Evolutionary conservation across 2,888 invertebrate species (phyloP).

Genomic region (Listrodromus nycthemerus): DNA sequence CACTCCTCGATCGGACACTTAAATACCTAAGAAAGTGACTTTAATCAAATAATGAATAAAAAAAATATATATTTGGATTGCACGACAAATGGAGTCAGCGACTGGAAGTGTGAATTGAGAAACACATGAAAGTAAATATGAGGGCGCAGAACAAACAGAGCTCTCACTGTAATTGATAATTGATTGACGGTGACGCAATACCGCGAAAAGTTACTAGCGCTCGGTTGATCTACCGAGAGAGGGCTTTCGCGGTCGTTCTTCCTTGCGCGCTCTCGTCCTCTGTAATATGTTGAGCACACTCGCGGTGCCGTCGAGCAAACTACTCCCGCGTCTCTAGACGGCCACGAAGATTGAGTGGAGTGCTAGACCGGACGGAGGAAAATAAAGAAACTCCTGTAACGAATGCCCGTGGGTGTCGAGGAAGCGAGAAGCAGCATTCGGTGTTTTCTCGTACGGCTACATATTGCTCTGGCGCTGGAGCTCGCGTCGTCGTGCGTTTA

Average conservation of each 20-base stretch:
- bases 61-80: no score
- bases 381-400: conserved; percentile 48
- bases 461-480: neutral
- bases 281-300: neutral
- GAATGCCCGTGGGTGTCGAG: conserved; percentile 39
- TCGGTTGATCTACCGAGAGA: conserved; percentile 13
- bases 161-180: conserved; percentile 30
- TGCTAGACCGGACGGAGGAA: conserved; percentile 35
- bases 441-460: neutral
- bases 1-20: no score
- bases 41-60: no score
- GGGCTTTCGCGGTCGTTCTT: conserved; percentile 2
- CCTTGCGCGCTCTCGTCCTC: neutral
- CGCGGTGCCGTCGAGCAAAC: neutral
- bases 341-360: conserved; percentile 40
- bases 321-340: conserved; percentile 1
- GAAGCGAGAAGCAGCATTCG: neutral
- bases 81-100: no score
- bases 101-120: no score
- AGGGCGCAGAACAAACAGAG: neutral
- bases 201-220: conserved; percentile 24
- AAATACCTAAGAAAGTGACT: no score
- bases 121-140: no score
- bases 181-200: conserved; percentile 10
- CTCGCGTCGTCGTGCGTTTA: neutral